These are phyloP conservation scores for Micrastur ruficollis DNA, from an alignment of 2,797 vertebrate genomes.

Conservation along the genomic window DNA sequence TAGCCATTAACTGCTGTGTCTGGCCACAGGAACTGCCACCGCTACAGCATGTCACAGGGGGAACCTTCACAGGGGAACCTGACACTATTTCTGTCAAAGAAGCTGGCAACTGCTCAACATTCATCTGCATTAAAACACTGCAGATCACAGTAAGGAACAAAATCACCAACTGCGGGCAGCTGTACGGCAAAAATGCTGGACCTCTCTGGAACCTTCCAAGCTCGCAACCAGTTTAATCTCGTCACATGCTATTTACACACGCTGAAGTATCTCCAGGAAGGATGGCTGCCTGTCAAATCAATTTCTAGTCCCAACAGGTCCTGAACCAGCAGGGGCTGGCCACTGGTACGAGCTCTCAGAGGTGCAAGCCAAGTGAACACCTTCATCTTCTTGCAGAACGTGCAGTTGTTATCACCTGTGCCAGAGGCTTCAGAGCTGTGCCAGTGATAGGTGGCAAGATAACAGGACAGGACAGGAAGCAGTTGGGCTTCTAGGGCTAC, in stretches of 20 bases:
- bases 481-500: neutral
- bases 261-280: neutral
- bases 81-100: neutral
- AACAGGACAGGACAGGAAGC: constrained; percentile 23
- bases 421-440: neutral
- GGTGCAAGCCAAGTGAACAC: neutral
- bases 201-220: neutral
- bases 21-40: neutral
- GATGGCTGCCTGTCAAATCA: neutral
- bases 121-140: neutral
- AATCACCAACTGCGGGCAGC: neutral
- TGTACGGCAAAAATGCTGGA: neutral
- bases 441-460: neutral
- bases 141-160: neutral
- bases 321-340: neutral
- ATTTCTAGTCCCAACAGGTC: constrained; percentile 1
- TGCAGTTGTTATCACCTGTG: neutral
- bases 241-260: neutral
- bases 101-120: neutral
- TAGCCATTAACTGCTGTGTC: neutral
- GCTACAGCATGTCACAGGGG: neutral
- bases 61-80: neutral
- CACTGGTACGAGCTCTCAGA: neutral
- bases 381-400: neutral
- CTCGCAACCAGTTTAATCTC: neutral